phyloP scores from a whole-genome alignment of 2,113 vertebrate species.

The Psittacus erithacus region DNA sequence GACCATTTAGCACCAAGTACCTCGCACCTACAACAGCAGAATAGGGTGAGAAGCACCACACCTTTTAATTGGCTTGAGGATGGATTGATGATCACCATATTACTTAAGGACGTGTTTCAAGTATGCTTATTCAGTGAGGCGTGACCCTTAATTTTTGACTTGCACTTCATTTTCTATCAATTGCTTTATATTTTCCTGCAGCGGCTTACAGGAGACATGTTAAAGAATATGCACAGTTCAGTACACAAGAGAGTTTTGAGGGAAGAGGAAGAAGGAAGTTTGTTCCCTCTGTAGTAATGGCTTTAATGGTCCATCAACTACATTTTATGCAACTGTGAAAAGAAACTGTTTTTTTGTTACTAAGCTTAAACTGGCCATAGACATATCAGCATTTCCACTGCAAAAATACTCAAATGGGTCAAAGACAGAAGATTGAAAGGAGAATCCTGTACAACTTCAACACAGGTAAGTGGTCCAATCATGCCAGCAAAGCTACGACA shows the following conservation, averaged over 20 bases:
- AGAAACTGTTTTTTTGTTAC: not conserved
- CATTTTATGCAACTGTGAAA: not conserved
- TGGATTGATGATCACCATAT: not conserved
- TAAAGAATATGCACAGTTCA: not conserved
- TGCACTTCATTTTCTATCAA: not conserved
- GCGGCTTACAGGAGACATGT: not conserved
- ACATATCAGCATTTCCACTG: not conserved
- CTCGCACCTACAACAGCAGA: not conserved
- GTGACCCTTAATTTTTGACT: not conserved
- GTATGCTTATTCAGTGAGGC: not conserved
- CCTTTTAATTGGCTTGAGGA: not conserved
- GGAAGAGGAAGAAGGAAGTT: not conserved
- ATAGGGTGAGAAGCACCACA: not conserved
- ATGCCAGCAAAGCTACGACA: not conserved
- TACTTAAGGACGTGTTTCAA: not conserved
- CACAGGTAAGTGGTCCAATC: not conserved
- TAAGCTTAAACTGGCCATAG: not conserved
- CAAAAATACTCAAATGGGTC: not conserved
- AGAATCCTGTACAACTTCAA: not conserved
- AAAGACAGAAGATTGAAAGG: not conserved
- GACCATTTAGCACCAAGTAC: not conserved
- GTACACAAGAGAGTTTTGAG: not conserved
- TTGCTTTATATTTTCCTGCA: not conserved
- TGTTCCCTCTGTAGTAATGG: not conserved
- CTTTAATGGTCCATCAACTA: not conserved